phyloP scores from a whole-genome alignment of 2,888 invertebrate genomes.

The Protodeltote pygarga region DNA sequence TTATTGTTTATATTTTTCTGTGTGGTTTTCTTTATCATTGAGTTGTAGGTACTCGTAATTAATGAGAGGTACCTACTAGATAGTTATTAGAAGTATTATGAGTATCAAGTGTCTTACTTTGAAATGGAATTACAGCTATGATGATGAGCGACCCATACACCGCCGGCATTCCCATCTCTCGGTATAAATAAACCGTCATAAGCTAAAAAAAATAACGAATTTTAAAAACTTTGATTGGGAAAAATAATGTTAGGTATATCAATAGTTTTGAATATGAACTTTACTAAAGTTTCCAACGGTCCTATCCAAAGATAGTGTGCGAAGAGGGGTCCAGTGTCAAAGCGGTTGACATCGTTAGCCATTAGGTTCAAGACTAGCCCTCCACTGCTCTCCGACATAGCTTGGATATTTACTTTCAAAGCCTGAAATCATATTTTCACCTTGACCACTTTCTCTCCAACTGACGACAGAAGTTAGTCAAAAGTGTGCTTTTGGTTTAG shows the following conservation, averaged over 20 bases:
- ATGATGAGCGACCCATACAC: slow-evolving; percentile 83
- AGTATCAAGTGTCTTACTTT: slow-evolving; percentile 64
- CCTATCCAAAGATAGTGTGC: slow-evolving; percentile 92
- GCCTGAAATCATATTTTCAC: slow-evolving; percentile 59
- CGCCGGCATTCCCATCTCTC: slow-evolving; percentile 84
- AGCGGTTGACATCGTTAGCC: slow-evolving; percentile 92
- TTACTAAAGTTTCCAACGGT: slow-evolving; percentile 89
- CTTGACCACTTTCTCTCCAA: neutral
- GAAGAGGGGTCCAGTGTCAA: slow-evolving; percentile 90
- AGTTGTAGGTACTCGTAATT: no score
- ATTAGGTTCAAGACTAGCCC: slow-evolving; percentile 87
- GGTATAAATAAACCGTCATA: slow-evolving; percentile 83
- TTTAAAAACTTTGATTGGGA: neutral
- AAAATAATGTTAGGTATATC: neutral
- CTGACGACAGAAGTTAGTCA: neutral
- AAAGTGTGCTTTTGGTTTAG: neutral
- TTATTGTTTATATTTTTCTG: no score
- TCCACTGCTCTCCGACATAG: slow-evolving; percentile 74
- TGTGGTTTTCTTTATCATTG: no score
- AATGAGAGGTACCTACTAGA: no score
- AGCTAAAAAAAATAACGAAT: slow-evolving; percentile 58
- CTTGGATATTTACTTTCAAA: slow-evolving; percentile 76
- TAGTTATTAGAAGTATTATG: no score
- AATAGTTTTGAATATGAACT: slow-evolving; percentile 1
- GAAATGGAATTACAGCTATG: slow-evolving; percentile 81